Evolutionary conservation across 1,140 invertebrate genomes (phyloP), one percentile per base, ranked within the genome.

Genomic region (Berghia stephanieae): DNA sequence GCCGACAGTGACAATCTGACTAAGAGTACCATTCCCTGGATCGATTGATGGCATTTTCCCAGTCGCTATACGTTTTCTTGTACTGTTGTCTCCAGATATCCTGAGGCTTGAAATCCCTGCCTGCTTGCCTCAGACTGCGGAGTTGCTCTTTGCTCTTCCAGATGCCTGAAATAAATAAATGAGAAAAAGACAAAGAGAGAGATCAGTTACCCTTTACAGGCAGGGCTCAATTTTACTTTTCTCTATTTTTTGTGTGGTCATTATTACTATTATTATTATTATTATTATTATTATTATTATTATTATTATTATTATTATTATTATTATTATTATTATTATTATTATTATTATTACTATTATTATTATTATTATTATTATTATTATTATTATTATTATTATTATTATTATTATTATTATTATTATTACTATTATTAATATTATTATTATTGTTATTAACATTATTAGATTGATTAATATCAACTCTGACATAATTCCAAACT

Each of bases 61-160:
- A 95, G 71, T 92, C 87, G 8, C 75, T 77, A 42, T 74, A 79
- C 74, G 85, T 84, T 2, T 36, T 5, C 24, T 76, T 76, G n/a
- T n/a, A n/a, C 38, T 74, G 42, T 18, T 78, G 34, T 18, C 44
- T 24, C 84, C 85, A 86, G 43, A 73, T 80, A 31, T 75, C 42
- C 38, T 79, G 78, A 4, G 89, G 88, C 57, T 87, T 89, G 81
- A 95, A 95, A 57, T 92, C 83, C 73, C 85, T 91, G 18, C 93
- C 92, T 3, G 93, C 83, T 80, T 91, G 88, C 38, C 92, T 90
- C 24, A 94, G 87, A 27, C 91, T 84, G 46, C 88, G 86, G 21
- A 95, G 80, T 80, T 95, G 93, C 5, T 93, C 91, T 83, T 92
- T 92, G 43, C 88, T 90, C 78, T 92, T 92, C 94, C 94, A 96